These are phyloP conservation scores for Hemitrygon akajei DNA, from an alignment of 2,797 vertebrate genomes.

Conservation along the genomic window DNA sequence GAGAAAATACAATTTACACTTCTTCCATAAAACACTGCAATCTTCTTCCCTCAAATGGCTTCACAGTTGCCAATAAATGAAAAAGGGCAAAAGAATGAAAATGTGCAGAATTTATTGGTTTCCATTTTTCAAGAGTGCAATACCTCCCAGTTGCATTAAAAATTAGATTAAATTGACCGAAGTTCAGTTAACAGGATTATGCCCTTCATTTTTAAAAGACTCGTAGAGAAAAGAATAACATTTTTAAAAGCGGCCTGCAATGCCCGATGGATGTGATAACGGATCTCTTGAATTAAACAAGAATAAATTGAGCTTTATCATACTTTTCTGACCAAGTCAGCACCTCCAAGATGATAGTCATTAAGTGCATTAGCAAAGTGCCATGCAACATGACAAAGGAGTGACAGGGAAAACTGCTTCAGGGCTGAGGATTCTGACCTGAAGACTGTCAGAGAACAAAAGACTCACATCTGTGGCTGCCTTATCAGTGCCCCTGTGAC, in stretches of 20 bases:
- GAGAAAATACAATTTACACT: slow-evolving; percentile 26
- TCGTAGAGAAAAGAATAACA: no score
- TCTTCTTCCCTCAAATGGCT: background rate
- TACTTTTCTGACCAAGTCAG: slow-evolving; percentile 38
- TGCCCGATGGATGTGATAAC: slow-evolving; percentile 2
- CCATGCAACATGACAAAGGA: slow-evolving; percentile 44
- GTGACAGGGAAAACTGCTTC: slow-evolving; percentile 41
- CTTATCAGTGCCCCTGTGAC: slow-evolving; percentile 39
- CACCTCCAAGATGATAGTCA: slow-evolving; percentile 56
- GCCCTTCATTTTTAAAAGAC: slow-evolving; percentile 9
- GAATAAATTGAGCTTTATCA: background rate
- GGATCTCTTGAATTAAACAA: background rate
- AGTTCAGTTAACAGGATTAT: slow-evolving; percentile 27
- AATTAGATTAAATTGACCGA: slow-evolving; percentile 25
- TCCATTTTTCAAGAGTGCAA: slow-evolving; percentile 11
- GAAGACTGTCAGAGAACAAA: slow-evolving; percentile 40
- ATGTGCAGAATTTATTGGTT: slow-evolving; percentile 16
- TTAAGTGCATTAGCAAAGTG: slow-evolving; percentile 54
- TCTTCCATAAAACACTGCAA: slow-evolving; percentile 22
- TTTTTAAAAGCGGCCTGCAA: background rate
- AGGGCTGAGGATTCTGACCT: slow-evolving; percentile 40
- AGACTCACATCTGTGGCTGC: slow-evolving; percentile 37
- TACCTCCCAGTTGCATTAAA: slow-evolving; percentile 13
- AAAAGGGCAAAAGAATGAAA: background rate
- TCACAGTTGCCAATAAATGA: slow-evolving; percentile 13